Percentiles rank a stretch among this genome's conserved stretches.
phyloP scores from a whole-genome alignment of 2,797 vertebrate species.

The Pampus argenteus region DNA sequence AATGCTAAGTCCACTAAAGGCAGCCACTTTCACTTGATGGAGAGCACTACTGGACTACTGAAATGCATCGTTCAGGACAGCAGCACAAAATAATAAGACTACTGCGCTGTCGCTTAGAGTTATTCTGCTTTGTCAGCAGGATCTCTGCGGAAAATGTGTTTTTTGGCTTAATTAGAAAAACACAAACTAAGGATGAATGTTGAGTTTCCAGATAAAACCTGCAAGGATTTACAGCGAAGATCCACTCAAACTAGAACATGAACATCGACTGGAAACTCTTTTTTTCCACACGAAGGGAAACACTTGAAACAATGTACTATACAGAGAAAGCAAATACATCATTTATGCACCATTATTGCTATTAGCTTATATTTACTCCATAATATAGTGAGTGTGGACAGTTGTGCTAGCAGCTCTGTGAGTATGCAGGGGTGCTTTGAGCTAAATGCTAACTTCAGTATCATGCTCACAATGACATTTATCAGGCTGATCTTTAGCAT shows the following conservation, averaged over 20 bases:
- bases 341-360: background rate
- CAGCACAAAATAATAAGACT: background rate
- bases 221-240: no score
- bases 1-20: constrained; percentile 37
- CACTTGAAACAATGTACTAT: background rate
- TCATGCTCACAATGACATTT: background rate
- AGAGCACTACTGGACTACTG: background rate
- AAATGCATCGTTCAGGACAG: background rate
- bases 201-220: no score
- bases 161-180: no score
- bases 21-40: background rate
- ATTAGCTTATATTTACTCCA: background rate
- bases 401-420: no score
- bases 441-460: background rate
- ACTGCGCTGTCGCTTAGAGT: background rate
- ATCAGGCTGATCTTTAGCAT: background rate
- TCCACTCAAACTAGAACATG: no score
- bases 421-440: no score
- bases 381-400: no score
- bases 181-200: no score
- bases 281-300: background rate
- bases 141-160: background rate
- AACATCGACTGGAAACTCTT: no score
- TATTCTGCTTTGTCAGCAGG: background rate
- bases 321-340: background rate